phyloP scores from a whole-genome alignment of 2,113 vertebrate genomes.

The Eretmochelys imbricata region DNA sequence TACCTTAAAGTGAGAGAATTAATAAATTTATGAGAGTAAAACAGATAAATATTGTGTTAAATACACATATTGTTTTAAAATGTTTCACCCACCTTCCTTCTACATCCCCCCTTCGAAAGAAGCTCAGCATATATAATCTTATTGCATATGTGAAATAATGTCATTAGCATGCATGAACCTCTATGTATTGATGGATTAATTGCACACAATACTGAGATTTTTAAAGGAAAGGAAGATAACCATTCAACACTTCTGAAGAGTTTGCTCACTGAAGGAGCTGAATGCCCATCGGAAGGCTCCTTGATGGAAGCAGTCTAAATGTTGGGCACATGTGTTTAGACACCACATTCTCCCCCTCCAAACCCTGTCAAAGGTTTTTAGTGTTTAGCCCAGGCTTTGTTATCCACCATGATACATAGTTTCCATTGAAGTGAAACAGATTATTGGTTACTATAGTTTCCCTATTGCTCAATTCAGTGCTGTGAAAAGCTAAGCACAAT shows the following conservation, averaged over 20 bases:
- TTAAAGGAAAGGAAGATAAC: neutral
- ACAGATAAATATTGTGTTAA: neutral
- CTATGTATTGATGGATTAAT: slow-evolving; percentile 27
- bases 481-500: slow-evolving; percentile 75
- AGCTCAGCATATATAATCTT: neutral
- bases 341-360: slow-evolving; percentile 21
- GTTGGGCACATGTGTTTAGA: slow-evolving; percentile 65
- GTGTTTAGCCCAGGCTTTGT: slow-evolving; percentile 82
- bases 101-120: neutral
- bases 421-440: slow-evolving; percentile 84
- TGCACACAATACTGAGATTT: slow-evolving; percentile 8
- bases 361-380: slow-evolving; percentile 69
- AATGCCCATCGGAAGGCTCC: slow-evolving; percentile 46
- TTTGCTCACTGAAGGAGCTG: neutral
- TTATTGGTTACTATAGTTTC: slow-evolving; percentile 88
- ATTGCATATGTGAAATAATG: neutral
- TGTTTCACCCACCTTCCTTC: neutral
- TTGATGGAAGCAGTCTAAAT: slow-evolving; percentile 68
- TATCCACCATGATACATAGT: slow-evolving; percentile 83
- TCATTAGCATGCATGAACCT: neutral
- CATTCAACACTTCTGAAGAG: slow-evolving; percentile 17
- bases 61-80: neutral
- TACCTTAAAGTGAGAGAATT: neutral
- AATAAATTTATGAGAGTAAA: neutral
- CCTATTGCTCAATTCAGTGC: slow-evolving; percentile 75